Conservation (phyloP, 1,140 invertebrate species). For the Rhysida immarginata region DNA sequence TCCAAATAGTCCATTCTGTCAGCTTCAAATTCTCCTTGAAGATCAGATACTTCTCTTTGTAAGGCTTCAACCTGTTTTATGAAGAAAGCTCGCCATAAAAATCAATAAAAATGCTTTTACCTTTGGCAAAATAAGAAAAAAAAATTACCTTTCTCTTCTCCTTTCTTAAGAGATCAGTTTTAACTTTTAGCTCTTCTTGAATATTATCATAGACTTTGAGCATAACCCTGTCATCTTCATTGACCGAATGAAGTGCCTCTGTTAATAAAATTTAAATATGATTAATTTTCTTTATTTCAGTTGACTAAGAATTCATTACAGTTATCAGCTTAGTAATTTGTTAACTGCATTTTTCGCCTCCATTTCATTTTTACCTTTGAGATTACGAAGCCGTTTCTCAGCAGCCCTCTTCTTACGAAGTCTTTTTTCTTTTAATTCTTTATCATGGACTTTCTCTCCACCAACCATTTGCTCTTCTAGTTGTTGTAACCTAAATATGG, state of each 20-base stretch:
- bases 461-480: constrained; percentile 60
- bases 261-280: constrained; percentile 11
- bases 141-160: constrained; percentile 45
- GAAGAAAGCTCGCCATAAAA: too few relatives aligned
- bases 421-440: constrained; percentile 39
- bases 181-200: constrained; percentile 54
- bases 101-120: too few relatives aligned
- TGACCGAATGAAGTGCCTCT: constrained; percentile 46
- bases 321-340: too few relatives aligned
- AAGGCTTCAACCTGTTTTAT: constrained; percentile 42
- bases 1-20: constrained; percentile 72
- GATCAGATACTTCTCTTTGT: constrained; percentile 56
- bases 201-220: constrained; percentile 55
- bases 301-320: too few relatives aligned
- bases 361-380: too few relatives aligned
- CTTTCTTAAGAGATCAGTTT: constrained; percentile 51
- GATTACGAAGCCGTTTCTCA: constrained; percentile 33
- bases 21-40: constrained; percentile 68
- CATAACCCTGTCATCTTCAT: constrained; percentile 51
- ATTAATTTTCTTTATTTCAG: too few relatives aligned
- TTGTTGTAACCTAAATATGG: constrained; percentile 39
- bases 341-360: too few relatives aligned
- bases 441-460: constrained; percentile 56
- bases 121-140: too few relatives aligned
- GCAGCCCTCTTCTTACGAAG: constrained; percentile 49